Base-by-base conservation (phyloP, 2,888 invertebrate species). In the Tyria jacobaeae region DNA sequence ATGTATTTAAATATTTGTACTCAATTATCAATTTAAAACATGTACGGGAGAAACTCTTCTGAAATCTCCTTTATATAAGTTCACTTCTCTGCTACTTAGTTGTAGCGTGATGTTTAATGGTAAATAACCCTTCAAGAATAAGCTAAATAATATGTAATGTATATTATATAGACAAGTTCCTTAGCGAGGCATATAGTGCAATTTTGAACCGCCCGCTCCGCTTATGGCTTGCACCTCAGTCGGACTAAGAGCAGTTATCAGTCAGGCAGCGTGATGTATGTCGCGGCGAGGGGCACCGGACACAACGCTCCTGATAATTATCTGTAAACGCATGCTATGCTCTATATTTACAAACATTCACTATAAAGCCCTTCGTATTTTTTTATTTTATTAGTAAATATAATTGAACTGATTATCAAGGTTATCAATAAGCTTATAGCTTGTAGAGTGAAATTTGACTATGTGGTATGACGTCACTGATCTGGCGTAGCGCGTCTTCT, bases 231-330 rank as follows among this genome's bases (percentile, higher is more conserved):
- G 71, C 3, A 21, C 65, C 68, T 21, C 0, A 5, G 17, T 57
- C 54, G 57, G 74, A 76, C 83, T 88, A 89, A 89, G 87, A 85
- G 86, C 83, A 84, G 89, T 88, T 86, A 91, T 91, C 90, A 90
- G 88, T 91, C 91, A 89, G 84, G 66, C 71, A 74, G 80, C 73
- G 89, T 89, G 90, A 89, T 89, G 86, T 87, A 90, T 89, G 85
- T 80, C 71, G 66, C 64, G 69, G 62, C 73, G 71, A 68, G 69
- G 62, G 71, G 63, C 62, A 52, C 49, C 27, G 63, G 59, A 58
- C 62, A 58, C 66, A 66, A 59, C 73, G 51, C 55, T 65, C 58
- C 52, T 63, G 71, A 76, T 83, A 82, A 87, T 88, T 87, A 88
- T 86, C 85, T 84, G 76, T 67, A 74, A 66, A 64, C 64, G 63